Percentiles rank a stretch among this genome's conserved stretches.
phyloP scores from a whole-genome alignment of 92 coral and sea anemone species.

The Micromussa lordhowensis region DNA sequence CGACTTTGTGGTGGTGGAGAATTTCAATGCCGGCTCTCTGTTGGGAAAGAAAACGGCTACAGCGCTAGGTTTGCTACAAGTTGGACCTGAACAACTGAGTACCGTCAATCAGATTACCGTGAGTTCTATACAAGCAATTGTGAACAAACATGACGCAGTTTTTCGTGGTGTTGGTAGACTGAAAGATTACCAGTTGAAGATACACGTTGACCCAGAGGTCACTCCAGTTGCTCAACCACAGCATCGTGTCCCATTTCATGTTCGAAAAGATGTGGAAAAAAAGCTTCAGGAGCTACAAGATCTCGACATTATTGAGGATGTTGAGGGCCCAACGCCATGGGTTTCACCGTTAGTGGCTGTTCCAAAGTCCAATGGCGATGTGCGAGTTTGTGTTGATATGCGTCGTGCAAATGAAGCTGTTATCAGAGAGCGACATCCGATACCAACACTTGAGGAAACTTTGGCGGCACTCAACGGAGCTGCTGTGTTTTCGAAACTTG shows the following conservation, averaged over 20 bases:
- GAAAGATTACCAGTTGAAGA: too few species aligned
- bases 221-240: too few species aligned
- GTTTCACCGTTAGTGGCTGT: slow-evolving; percentile 33
- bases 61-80: too few species aligned
- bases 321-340: slow-evolving; percentile 34
- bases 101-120: too few species aligned
- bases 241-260: neutral
- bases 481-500: slow-evolving; percentile 34
- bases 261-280: neutral
- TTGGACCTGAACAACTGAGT: too few species aligned
- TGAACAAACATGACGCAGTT: too few species aligned
- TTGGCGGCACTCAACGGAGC: neutral
- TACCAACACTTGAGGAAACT: slow-evolving; percentile 37
- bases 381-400: slow-evolving; percentile 41
- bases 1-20: too few species aligned
- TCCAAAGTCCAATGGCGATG: slow-evolving; percentile 40
- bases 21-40: too few species aligned
- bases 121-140: too few species aligned
- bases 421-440: slow-evolving; percentile 32
- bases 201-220: too few species aligned
- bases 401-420: slow-evolving; percentile 32
- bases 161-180: too few species aligned
- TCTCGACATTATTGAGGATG: neutral
- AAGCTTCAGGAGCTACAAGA: neutral
- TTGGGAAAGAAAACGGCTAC: too few species aligned